Evolutionary conservation across 1,140 invertebrate genomes (phyloP).

Genomic region (Melitaea cinxia): DNA sequence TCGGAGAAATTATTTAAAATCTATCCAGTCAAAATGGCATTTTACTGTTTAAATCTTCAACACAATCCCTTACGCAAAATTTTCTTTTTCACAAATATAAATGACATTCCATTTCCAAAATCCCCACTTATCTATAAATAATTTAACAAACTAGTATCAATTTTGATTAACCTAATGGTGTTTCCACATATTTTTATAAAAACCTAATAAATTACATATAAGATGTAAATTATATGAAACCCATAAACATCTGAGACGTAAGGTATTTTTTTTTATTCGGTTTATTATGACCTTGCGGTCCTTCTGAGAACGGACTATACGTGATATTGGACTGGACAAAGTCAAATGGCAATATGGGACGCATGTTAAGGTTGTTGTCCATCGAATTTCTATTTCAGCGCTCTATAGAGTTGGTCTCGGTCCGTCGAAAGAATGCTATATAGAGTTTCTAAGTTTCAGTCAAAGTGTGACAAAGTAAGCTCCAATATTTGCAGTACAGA

Average conservation of each 20-base stretch:
- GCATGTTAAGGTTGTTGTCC: neutral
- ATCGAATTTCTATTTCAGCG: neutral
- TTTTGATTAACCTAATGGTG: neutral
- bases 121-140: too few relatives aligned
- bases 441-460: neutral
- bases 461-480: neutral
- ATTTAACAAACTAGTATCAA: too few relatives aligned
- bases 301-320: constrained; percentile 23
- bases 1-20: too few relatives aligned
- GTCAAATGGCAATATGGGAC: constrained; percentile 14
- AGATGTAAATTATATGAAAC: neutral
- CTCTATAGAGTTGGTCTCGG: neutral
- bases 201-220: constrained; percentile 1
- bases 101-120: too few relatives aligned
- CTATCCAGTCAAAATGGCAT: too few relatives aligned
- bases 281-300: constrained; percentile 20
- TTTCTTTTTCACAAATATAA: too few relatives aligned
- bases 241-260: neutral
- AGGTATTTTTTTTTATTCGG: constrained; percentile 19
- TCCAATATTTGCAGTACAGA: too few relatives aligned
- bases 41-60: too few relatives aligned
- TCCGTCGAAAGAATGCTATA: neutral
- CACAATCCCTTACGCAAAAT: too few relatives aligned
- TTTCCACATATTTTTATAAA: neutral
- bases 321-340: constrained; percentile 11